A percentile compares a stretch with the other conserved stretches of the same genome.
phyloP scores from a whole-genome alignment of 2,113 vertebrate species.

The Montifringilla adamsi region DNA sequence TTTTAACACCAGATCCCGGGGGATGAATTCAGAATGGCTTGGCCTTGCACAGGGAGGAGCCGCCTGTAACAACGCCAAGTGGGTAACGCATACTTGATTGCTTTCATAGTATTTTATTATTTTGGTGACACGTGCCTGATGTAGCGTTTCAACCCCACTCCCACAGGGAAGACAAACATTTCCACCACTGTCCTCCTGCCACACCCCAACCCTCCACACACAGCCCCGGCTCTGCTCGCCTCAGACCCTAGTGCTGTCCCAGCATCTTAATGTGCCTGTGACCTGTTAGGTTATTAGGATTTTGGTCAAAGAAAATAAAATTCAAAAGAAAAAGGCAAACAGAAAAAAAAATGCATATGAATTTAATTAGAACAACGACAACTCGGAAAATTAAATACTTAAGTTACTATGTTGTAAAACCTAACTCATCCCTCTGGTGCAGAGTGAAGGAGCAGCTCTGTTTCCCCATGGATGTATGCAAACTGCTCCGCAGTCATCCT shows the following conservation, averaged over 20 bases:
- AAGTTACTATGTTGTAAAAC: not conserved
- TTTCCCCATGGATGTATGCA: not conserved
- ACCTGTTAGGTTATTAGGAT: accelerated
- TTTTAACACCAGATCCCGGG: slow-evolving; percentile 47
- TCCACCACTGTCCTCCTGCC: not conserved
- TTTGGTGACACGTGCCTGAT: slow-evolving; percentile 5
- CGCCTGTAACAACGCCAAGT: slow-evolving; percentile 18
- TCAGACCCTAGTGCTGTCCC: accelerated
- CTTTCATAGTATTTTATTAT: slow-evolving; percentile 42
- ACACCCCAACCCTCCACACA: not conserved
- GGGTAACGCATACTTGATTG: slow-evolving; percentile 21
- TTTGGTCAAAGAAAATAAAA: not conserved
- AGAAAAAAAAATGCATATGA: not conserved
- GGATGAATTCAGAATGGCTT: slow-evolving; percentile 63
- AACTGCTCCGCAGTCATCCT: not conserved
- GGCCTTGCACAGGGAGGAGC: slow-evolving; percentile 62
- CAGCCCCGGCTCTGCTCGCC: not conserved
- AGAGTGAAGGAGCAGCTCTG: not conserved
- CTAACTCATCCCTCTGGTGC: not conserved
- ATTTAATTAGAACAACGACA: not conserved
- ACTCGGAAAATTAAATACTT: not conserved
- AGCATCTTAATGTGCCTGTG: accelerated
- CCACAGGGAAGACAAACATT: not conserved
- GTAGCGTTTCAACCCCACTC: slow-evolving; percentile 2
- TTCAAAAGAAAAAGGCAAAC: not conserved